These are phyloP conservation scores for Brienomyrus longianalis DNA, from an alignment of 2,113 vertebrate genomes.

Conservation along the genomic window DNA sequence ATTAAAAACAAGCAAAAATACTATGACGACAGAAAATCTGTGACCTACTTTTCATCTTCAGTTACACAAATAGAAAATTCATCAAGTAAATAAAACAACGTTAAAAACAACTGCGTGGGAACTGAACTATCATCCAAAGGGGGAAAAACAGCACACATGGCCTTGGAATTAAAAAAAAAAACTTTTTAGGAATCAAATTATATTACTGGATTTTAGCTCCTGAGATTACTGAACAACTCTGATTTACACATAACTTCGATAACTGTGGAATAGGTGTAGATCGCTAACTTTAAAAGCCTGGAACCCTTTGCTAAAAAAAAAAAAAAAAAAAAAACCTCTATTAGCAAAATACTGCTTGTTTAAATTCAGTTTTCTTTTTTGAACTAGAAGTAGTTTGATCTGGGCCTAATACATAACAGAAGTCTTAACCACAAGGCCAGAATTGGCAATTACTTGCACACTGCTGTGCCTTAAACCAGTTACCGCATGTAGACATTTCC, in stretches of 20 bases:
- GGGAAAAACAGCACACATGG: background rate
- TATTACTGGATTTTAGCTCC: conserved; percentile 60
- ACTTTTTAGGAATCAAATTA: conserved; percentile 28
- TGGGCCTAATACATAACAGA: conserved; percentile 44
- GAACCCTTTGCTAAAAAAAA: conserved; percentile 62
- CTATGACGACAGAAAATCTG: conserved; percentile 39
- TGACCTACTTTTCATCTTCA: conserved; percentile 60
- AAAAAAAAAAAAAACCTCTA: conserved; percentile 54
- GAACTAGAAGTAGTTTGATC: conserved; percentile 47
- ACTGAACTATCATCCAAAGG: conserved; percentile 32
- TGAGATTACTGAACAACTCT: conserved; percentile 54
- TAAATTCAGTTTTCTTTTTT: conserved; percentile 44
- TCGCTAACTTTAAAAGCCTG: conserved; percentile 70
- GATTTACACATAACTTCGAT: conserved; percentile 60
- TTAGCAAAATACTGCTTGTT: conserved; percentile 72
- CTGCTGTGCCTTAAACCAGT: conserved; percentile 58
- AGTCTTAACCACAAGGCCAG: conserved; percentile 43
- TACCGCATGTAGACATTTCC: conserved; percentile 49
- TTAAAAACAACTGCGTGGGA: conserved; percentile 49
- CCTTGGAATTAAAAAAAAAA: conserved; percentile 9
- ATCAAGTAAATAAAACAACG: conserved; percentile 46
- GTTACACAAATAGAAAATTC: conserved; percentile 37
- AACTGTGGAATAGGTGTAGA: conserved; percentile 65
- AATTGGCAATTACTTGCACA: conserved; percentile 55
- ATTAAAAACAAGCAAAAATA: conserved; percentile 47